Percentiles rank a stretch among this genome's conserved stretches.
phyloP scores from a whole-genome alignment of 2,888 invertebrate species.

The Tuberolachnus salignus region DNA sequence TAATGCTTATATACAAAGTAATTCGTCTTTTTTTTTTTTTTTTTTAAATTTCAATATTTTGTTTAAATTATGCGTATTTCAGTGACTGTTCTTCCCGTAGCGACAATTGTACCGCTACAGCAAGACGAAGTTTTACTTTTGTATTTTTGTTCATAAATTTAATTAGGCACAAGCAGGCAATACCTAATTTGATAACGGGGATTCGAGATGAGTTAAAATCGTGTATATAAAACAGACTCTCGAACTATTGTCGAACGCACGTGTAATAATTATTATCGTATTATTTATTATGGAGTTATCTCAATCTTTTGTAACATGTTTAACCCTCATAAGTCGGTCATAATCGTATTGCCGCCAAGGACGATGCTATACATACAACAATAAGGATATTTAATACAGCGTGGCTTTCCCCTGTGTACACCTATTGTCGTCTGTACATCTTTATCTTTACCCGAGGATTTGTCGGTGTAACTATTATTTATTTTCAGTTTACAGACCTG shows the following conservation, averaged over 20 bases:
- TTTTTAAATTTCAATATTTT: neutral
- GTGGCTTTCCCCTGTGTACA: conserved; percentile 19
- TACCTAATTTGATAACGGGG: too few species aligned
- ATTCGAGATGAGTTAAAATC: too few species aligned
- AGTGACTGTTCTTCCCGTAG: neutral
- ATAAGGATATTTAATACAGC: conserved; percentile 6
- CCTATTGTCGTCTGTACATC: conserved; percentile 9
- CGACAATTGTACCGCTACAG: neutral
- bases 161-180: too few species aligned
- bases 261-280: neutral
- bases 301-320: conserved; percentile 40
- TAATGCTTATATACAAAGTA: too few species aligned
- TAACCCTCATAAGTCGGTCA: conserved; percentile 17
- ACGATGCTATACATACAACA: neutral
- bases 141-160: too few species aligned
- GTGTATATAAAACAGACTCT: neutral
- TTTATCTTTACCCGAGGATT: conserved; percentile 15
- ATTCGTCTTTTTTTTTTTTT: too few species aligned
- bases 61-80: neutral
- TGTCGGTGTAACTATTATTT: neutral
- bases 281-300: conserved; percentile 24
- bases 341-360: conserved; percentile 44
- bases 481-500: conserved; percentile 4
- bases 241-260: neutral
- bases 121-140: neutral